Evolutionary conservation across 2,888 invertebrate species (phyloP).

Genomic region (Ochlodes sylvanus): DNA sequence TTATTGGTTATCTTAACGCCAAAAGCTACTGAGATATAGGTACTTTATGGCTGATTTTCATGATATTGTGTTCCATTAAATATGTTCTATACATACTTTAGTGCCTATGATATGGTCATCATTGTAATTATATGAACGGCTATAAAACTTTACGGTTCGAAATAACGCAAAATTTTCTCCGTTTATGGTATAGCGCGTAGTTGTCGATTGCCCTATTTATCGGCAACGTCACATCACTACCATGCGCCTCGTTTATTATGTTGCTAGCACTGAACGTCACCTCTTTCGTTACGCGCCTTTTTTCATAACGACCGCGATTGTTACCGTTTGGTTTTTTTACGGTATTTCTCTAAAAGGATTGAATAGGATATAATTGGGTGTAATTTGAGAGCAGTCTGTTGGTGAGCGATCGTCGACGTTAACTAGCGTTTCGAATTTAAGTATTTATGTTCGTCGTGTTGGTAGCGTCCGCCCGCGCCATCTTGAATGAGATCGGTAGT

Average conservation of each 20-base stretch:
- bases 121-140: conserved; percentile 40
- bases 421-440: conserved; percentile 69
- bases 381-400: conserved; percentile 82
- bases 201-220: conserved; percentile 46
- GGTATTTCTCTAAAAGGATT: conserved; percentile 74
- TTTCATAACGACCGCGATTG: conserved; percentile 80
- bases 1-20: conserved; percentile 18
- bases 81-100: conserved; percentile 36
- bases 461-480: conserved; percentile 73
- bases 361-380: conserved; percentile 84
- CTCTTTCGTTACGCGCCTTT: conserved; percentile 78
- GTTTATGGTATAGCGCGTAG: conserved; percentile 7
- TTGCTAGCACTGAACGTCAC: conserved; percentile 75
- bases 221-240: conserved; percentile 63
- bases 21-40: conserved; percentile 3
- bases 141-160: conserved; percentile 43
- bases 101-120: conserved; percentile 38
- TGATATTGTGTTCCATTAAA: conserved; percentile 27
- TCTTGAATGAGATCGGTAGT: conserved; percentile 72
- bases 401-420: conserved; percentile 68
- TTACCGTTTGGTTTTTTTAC: conserved; percentile 65
- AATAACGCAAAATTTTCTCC: conserved; percentile 33
- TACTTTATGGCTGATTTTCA: conserved; percentile 22
- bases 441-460: conserved; percentile 69
- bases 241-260: conserved; percentile 62